Evolutionary conservation across 2,888 invertebrate genomes (phyloP), one percentile per base, ranked within the genome.

Genomic region (Lasioglossum zephyrum): DNA sequence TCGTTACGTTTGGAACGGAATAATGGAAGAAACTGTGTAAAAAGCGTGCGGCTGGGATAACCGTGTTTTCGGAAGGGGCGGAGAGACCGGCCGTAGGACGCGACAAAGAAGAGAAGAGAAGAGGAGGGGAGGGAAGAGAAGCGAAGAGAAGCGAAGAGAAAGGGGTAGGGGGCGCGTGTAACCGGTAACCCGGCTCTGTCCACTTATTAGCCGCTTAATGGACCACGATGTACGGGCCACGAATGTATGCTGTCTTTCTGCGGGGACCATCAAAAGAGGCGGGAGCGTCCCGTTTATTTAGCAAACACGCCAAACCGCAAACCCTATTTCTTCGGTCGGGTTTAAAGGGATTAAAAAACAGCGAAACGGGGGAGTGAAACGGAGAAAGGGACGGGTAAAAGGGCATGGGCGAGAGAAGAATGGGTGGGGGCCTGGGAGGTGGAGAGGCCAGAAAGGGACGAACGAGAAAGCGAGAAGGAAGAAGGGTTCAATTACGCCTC

Each of bases 121-220:
- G 72, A 49, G n/a, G 18, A 57, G 16, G 4, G n/a, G 1, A 5
- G 16, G 0, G 26, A 26, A 0, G 60, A 2, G 16, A 44, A 47
- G 44, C 11, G 36, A 4, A 44, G 60, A 2, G 16, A 44, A 47
- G 44, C 18, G 36, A 4, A 44, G 13, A 16, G 39, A 39, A 16
- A n/a, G 13, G 72, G 53, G 75, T 60, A 49, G 5, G 60, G 11
- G 82, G 87, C 83, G 86, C 87, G 90, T 85, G 92, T 91, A 90
- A 89, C 89, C 84, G 89, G 89, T 90, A 92, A 92, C 89, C 85
- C 87, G 86, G 84, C 91, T 88, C 89, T 91, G 91, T 92, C 91
- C 89, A 91, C 91, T 92, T 92, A 92, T 92, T 92, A 91, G 92
- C 89, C 90, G 91, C 87, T 92, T 92, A 92, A 92, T 92, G 91